A percentile compares a stretch with the other conserved stretches of the same genome.
phyloP scores from a whole-genome alignment of 2,888 invertebrate species.

The Drosophila anomelani region DNA sequence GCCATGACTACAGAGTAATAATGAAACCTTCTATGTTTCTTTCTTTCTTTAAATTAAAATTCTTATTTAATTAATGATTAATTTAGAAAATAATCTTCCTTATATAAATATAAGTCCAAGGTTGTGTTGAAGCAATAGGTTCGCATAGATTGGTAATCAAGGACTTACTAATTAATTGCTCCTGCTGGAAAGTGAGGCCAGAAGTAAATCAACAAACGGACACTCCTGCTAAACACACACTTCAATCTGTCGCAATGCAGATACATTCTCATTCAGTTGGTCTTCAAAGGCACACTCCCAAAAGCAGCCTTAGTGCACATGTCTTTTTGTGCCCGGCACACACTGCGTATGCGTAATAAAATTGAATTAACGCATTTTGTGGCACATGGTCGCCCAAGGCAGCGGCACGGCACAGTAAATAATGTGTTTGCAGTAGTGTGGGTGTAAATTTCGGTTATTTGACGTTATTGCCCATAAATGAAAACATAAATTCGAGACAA shows the following conservation, averaged over 20 bases:
- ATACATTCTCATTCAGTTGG: constrained; percentile 24
- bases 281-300: constrained; percentile 9
- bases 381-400: constrained; percentile 58
- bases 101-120: too few species aligned
- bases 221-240: constrained; percentile 29
- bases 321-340: constrained; percentile 42
- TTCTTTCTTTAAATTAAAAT: too few species aligned
- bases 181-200: constrained; percentile 9
- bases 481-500: constrained; percentile 64
- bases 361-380: constrained; percentile 67
- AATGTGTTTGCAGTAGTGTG: constrained; percentile 33
- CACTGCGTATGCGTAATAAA: constrained; percentile 73
- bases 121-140: constrained; percentile 32
- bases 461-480: constrained; percentile 62
- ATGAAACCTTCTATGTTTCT: neutral
- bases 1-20: neutral
- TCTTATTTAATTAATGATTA: too few species aligned
- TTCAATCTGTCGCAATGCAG: constrained; percentile 67
- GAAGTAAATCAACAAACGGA: constrained; percentile 27
- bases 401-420: constrained; percentile 45
- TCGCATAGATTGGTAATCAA: constrained; percentile 27
- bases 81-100: neutral
- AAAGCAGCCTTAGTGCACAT: constrained; percentile 48
- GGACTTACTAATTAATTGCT: constrained; percentile 62
- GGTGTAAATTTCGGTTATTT: constrained; percentile 7